These are phyloP conservation scores for Phrynosoma platyrhinos DNA, from an alignment of 2,113 vertebrate species.

Conservation along the genomic window DNA sequence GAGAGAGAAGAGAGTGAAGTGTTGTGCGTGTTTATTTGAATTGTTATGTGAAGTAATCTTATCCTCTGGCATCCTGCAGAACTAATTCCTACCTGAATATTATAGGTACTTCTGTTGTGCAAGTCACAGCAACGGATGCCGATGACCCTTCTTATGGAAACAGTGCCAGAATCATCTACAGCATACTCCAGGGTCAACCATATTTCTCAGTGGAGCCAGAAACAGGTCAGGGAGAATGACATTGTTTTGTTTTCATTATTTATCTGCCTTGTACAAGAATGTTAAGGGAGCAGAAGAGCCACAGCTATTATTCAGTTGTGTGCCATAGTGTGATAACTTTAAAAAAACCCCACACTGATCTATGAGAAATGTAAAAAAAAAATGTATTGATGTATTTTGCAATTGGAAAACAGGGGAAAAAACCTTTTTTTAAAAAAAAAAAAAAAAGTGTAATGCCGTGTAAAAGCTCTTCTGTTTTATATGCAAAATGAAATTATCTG, in stretches of 20 bases:
- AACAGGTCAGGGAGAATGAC: conserved; percentile 77
- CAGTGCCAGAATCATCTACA: conserved; percentile 86
- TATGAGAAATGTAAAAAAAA: background rate
- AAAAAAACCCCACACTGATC: background rate
- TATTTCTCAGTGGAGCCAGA: conserved; percentile 88
- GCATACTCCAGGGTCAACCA: conserved; percentile 85
- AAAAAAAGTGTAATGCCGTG: background rate
- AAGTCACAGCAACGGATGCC: conserved; percentile 84
- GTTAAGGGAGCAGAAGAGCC: background rate
- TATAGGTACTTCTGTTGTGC: conserved; percentile 86
- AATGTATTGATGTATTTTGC: background rate
- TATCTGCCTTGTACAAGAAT: background rate
- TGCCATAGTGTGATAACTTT: background rate
- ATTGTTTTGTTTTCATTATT: background rate
- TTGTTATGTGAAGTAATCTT: conserved; percentile 53
- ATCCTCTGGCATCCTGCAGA: conserved; percentile 46
- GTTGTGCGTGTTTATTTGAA: conserved; percentile 18
- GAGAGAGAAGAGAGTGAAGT: background rate
- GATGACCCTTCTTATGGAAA: conserved; percentile 87
- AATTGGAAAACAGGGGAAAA: background rate
- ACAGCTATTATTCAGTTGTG: rapidly evolving
- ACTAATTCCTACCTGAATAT: conserved; percentile 70
- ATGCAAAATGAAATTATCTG: background rate
- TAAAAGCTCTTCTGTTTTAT: background rate
- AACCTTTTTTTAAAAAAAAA: background rate